phyloP scores from a whole-genome alignment of 2,113 vertebrate species.

The Accipiter cooperii region DNA sequence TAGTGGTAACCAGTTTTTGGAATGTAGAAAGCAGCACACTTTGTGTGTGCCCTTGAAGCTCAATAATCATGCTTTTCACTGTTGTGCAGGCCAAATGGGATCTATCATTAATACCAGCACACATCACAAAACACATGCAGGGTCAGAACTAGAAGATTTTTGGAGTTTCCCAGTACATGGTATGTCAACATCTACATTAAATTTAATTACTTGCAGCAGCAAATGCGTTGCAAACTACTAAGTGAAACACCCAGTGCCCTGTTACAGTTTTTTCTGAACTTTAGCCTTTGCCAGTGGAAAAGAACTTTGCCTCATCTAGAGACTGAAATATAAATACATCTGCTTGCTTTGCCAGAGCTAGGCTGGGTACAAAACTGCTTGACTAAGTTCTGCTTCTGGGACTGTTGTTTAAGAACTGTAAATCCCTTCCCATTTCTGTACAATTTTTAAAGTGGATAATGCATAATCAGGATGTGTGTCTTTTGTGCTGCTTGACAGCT shows the following conservation, averaged over 20 bases:
- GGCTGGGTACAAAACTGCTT: neutral
- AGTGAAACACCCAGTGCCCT: neutral
- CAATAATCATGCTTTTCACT: neutral
- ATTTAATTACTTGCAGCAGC: slow-evolving; percentile 16
- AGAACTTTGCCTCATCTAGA: neutral
- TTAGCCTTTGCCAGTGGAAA: slow-evolving; percentile 15
- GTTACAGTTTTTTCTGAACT: slow-evolving; percentile 5
- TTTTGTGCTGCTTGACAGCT: neutral
- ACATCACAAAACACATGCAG: neutral
- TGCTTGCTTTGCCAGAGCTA: neutral
- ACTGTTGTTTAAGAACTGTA: neutral
- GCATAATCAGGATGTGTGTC: neutral
- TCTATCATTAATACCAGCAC: neutral
- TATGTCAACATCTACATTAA: neutral
- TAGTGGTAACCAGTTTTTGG: neutral
- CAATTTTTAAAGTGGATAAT: neutral
- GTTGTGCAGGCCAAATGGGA: slow-evolving; percentile 6
- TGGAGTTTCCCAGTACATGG: neutral
- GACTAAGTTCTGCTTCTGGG: neutral
- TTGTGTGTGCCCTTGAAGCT: neutral
- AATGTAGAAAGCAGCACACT: neutral
- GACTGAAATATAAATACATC: slow-evolving; percentile 2
- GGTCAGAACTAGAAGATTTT: neutral
- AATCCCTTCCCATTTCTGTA: neutral
- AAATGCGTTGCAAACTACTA: neutral